These are phyloP conservation scores for Halcyon smyrnensis DNA, from an alignment of 2,797 vertebrate species.

Conservation along the genomic window DNA sequence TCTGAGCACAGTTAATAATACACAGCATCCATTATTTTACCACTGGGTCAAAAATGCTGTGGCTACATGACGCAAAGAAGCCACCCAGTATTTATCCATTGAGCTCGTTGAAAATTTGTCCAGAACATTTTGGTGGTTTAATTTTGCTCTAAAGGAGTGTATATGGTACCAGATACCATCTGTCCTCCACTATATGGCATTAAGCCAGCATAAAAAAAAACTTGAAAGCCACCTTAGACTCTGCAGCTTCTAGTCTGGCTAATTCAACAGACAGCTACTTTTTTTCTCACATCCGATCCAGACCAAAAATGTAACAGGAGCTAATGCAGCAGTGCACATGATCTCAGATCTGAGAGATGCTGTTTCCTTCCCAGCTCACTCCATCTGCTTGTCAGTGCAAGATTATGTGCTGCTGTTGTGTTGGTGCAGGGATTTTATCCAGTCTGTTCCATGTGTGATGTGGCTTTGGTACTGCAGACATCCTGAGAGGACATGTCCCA, in stretches of 20 bases:
- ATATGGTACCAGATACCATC: background rate
- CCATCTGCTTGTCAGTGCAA: background rate
- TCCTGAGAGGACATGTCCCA: background rate
- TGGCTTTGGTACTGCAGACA: background rate
- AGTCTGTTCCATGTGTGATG: background rate
- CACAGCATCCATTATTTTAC: background rate
- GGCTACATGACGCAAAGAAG: background rate
- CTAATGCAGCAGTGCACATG: background rate
- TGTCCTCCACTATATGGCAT: background rate
- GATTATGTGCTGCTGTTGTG: background rate
- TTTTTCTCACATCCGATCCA: background rate
- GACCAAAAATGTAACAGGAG: background rate
- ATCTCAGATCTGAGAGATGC: background rate
- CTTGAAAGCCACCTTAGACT: background rate
- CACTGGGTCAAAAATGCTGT: background rate
- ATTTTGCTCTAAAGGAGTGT: background rate
- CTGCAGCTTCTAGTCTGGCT: background rate
- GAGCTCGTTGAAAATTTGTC: background rate
- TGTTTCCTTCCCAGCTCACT: background rate
- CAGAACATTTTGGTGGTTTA: background rate
- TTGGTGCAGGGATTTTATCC: background rate
- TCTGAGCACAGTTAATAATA: background rate
- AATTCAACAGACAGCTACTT: background rate
- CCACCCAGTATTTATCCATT: background rate
- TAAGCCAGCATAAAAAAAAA: background rate